Evolutionary conservation across 92 coral and sea anemone genomes (phyloP).

Genomic region (Meandrina meandrites): DNA sequence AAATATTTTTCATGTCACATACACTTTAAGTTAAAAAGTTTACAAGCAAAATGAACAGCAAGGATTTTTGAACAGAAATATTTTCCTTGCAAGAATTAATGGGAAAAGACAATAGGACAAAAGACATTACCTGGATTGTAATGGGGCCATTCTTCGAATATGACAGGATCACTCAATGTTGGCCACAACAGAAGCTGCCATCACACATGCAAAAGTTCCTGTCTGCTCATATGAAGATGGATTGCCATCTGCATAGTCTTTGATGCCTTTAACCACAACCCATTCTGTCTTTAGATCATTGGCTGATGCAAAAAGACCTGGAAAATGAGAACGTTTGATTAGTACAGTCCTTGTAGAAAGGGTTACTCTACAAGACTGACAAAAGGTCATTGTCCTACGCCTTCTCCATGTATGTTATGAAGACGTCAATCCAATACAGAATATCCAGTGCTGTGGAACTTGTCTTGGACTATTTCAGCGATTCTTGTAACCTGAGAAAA

Average conservation of each 20-base stretch:
- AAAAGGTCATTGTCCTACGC: not conserved
- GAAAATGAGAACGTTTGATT: not conserved
- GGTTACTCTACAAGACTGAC: not conserved
- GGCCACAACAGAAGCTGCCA: constrained; percentile 65
- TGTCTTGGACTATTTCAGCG: too few species aligned
- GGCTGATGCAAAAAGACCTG: constrained; percentile 49
- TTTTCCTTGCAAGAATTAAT: not conserved
- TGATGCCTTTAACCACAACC: constrained; percentile 49
- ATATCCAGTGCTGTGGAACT: too few species aligned
- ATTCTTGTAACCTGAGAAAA: too few species aligned
- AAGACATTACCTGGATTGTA: constrained; percentile 7
- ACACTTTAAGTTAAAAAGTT: too few species aligned
- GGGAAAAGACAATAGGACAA: not conserved
- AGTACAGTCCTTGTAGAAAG: not conserved
- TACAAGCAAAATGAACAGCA: too few species aligned
- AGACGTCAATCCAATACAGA: not conserved
- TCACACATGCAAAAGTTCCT: constrained; percentile 61
- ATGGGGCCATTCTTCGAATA: constrained; percentile 45
- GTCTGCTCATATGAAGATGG: constrained; percentile 27
- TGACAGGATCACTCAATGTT: constrained; percentile 38
- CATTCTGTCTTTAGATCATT: constrained; percentile 45
- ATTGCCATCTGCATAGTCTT: constrained; percentile 53
- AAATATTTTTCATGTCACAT: too few species aligned
- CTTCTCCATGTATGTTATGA: not conserved
- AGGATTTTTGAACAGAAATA: too few species aligned